These are phyloP conservation scores for Resseliella maxima DNA, from an alignment of 2,888 invertebrate genomes.

Conservation along the genomic window DNA sequence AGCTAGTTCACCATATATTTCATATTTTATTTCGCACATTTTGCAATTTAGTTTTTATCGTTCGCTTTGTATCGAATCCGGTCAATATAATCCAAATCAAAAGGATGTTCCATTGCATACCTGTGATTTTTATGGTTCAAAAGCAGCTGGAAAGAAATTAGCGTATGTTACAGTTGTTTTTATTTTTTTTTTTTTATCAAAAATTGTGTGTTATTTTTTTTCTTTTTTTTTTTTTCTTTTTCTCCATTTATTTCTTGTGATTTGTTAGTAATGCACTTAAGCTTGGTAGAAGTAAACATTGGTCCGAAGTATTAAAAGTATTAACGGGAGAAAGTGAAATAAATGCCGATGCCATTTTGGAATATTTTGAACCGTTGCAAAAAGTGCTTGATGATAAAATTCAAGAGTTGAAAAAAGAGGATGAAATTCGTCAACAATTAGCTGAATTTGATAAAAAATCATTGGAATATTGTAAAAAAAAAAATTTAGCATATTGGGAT, in stretches of 20 bases:
- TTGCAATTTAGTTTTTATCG: conserved; percentile 82
- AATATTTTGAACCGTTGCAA: conserved; percentile 72
- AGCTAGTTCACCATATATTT: conserved; percentile 66
- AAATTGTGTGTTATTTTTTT: conserved; percentile 59
- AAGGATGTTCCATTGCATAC: conserved; percentile 71
- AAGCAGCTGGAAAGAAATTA: conserved; percentile 73
- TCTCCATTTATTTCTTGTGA: not conserved
- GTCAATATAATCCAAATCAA: conserved; percentile 69
- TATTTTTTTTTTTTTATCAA: conserved; percentile 1
- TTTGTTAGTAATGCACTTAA: conserved; percentile 69
- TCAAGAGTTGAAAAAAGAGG: not conserved
- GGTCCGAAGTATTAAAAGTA: conserved; percentile 72
- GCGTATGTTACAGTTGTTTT: conserved; percentile 60
- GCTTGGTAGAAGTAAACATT: conserved; percentile 69
- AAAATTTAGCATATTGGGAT: conserved; percentile 65
- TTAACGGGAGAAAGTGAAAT: conserved; percentile 69
- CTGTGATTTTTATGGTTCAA: conserved; percentile 77
- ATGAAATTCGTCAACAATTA: not conserved
- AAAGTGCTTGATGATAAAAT: conserved; percentile 67
- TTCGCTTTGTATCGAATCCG: conserved; percentile 73
- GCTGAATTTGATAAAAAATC: not conserved
- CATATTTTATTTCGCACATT: conserved; percentile 74
- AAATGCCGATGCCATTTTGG: conserved; percentile 70
- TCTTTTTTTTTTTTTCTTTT: not conserved
- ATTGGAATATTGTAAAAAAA: conserved; percentile 62